Conservation (phyloP, 2,888 invertebrate species). For the Luperina testacea region DNA sequence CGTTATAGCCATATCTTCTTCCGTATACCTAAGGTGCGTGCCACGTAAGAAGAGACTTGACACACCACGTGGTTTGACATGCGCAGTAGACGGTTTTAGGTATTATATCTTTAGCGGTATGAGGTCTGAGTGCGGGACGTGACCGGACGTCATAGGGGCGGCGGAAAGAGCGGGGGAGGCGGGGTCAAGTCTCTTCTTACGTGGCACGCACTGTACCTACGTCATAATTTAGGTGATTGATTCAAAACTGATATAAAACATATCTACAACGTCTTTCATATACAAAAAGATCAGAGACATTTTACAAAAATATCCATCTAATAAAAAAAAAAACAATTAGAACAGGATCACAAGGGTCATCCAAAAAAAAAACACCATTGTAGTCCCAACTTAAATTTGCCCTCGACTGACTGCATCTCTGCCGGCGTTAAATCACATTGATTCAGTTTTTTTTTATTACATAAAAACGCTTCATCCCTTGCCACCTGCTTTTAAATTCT, state of each 20-base stretch:
- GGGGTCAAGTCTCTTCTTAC: too few relatives aligned
- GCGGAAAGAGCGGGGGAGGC: too few relatives aligned
- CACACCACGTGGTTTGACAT: too few relatives aligned
- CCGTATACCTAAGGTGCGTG: too few relatives aligned
- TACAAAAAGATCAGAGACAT: background rate
- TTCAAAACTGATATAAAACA: background rate
- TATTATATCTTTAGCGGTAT: too few relatives aligned
- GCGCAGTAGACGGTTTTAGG: too few relatives aligned
- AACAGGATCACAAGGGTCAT: background rate
- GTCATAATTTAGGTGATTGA: background rate
- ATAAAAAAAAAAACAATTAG: conserved; percentile 8
- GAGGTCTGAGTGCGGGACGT: too few relatives aligned
- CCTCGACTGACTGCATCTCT: conserved; percentile 3
- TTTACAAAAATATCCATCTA: conserved; percentile 1
- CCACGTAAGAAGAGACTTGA: too few relatives aligned
- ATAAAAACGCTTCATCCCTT: conserved; percentile 1
- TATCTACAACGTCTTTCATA: background rate
- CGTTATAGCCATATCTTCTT: background rate
- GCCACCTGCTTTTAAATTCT: conserved; percentile 28
- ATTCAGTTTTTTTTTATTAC: conserved; percentile 22
- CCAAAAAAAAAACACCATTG: conserved; percentile 7
- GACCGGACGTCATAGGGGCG: too few relatives aligned
- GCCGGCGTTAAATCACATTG: conserved; percentile 31
- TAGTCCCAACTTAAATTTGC: conserved; percentile 9
- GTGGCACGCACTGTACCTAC: too few relatives aligned